Base-by-base conservation (phyloP, 2,113 vertebrate species). In the Micronycteris hirsuta region DNA sequence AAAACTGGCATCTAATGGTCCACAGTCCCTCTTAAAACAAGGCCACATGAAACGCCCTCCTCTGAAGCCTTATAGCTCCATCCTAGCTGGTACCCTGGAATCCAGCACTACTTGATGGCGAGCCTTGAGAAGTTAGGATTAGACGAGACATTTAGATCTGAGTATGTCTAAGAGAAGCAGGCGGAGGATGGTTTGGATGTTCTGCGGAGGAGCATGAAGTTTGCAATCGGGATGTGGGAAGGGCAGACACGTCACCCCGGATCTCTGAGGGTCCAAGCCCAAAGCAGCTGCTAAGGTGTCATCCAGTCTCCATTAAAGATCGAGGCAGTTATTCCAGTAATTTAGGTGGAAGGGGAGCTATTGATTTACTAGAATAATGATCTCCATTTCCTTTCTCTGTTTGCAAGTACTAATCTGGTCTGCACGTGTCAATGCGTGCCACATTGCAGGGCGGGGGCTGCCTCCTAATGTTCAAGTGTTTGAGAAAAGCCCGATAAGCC, bases 301-400 rank as follows among this genome's bases (percentile, higher is more conserved):
- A 78, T 91, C 49, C 33, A 36, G 28, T 76, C 67, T 92, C 76
- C 70, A 49, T 31, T 78, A 52, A 33, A 43, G 70, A 61, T 3
- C 3, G 70, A 89, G 56, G 84, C 70, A 85, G 94, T 93, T 93
- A 91, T 67, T 67, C 19, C 68, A 95, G 47, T 82, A 70, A 89
- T 61, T 78, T 73, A 88, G 76, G 71, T 84, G 54, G 74, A 77
- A n/a, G 67, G 67, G 84, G 20, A 67, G 77, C n/a, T 95, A 56
- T 82, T 92, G 93, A 95, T 85, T 97, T 77, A 94, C 61, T 83
- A 41, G 49, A 61, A 76, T 76, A 92, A 92, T 92, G 31, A 92
- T 70, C 82, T 89, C 74, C 17, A 71, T 68, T 94, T 93, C n/a
- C 41, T 93, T 89, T 93, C 12, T 87, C 80, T 82, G 10, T 95